A percentile compares a stretch with the other conserved stretches of the same genome.
These are phyloP conservation scores for Maniola jurtina DNA, from an alignment of 1,140 invertebrate genomes.

Conservation along the genomic window DNA sequence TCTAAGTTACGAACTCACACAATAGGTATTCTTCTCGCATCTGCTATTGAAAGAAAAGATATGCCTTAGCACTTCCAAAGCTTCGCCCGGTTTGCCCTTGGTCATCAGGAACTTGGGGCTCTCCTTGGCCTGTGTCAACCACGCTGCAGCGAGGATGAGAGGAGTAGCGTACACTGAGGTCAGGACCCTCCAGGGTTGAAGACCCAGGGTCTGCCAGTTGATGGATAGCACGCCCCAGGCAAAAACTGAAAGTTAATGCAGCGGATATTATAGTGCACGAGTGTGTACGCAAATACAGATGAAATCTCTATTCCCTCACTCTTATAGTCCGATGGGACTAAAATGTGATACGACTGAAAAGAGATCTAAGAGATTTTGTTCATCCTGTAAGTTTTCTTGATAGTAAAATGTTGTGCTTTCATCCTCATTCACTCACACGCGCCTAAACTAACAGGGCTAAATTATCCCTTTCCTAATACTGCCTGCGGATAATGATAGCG, in stretches of 20 bases:
- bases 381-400: no score
- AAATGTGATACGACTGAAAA: no score
- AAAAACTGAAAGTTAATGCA: constrained; percentile 41
- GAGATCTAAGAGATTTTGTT: no score
- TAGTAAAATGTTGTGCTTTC: no score
- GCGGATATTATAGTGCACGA: not conserved
- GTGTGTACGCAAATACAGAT: no score
- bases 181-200: constrained; percentile 83
- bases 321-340: no score
- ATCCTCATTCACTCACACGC: no score
- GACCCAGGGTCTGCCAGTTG: constrained; percentile 48
- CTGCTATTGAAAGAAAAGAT: constrained; percentile 82
- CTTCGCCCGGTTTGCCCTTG: constrained; percentile 79
- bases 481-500: no score
- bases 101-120: constrained; percentile 87
- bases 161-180: constrained; percentile 80
- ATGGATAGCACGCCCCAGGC: constrained; percentile 55
- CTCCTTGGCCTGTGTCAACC: constrained; percentile 76
- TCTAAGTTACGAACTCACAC: constrained; percentile 65
- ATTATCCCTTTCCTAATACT: no score
- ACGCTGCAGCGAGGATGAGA: constrained; percentile 76
- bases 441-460: no score
- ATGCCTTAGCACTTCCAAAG: constrained; percentile 78
- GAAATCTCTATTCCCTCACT: no score
- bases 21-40: constrained; percentile 79